Conservation (phyloP, 2,113 vertebrate genomes). For the Fregata magnificens region DNA sequence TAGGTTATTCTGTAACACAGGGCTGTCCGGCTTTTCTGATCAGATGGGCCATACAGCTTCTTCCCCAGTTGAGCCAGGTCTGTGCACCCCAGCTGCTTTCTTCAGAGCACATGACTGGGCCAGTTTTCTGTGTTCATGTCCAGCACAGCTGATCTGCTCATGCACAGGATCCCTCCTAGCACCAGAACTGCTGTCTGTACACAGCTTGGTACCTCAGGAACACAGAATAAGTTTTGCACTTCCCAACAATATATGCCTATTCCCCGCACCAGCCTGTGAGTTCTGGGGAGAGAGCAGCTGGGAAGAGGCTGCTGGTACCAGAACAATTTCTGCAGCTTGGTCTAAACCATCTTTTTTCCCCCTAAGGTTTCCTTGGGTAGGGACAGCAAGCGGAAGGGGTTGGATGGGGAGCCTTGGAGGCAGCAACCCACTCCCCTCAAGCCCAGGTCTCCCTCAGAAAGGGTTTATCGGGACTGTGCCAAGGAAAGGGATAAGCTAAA, state of each 20-base stretch:
- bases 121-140: not conserved
- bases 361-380: not conserved
- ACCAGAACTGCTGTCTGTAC: not conserved
- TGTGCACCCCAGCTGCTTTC: not conserved
- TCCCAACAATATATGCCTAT: not conserved
- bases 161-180: not conserved
- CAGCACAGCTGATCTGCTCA: not conserved
- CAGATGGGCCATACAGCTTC: not conserved
- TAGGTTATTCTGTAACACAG: slow-evolving; percentile 29
- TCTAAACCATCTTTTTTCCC: not conserved
- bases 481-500: not conserved
- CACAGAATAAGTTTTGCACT: not conserved
- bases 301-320: not conserved
- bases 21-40: not conserved
- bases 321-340: not conserved
- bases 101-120: not conserved
- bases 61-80: not conserved
- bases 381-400: not conserved
- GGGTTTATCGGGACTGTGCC: not conserved
- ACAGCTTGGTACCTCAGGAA: not conserved
- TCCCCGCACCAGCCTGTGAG: not conserved
- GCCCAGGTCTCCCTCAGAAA: not conserved
- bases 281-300: not conserved
- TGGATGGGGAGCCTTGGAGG: not conserved
- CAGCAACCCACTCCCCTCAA: not conserved